phyloP scores from a whole-genome alignment of 2,888 invertebrate genomes.

The Dysmachus trigonus region DNA sequence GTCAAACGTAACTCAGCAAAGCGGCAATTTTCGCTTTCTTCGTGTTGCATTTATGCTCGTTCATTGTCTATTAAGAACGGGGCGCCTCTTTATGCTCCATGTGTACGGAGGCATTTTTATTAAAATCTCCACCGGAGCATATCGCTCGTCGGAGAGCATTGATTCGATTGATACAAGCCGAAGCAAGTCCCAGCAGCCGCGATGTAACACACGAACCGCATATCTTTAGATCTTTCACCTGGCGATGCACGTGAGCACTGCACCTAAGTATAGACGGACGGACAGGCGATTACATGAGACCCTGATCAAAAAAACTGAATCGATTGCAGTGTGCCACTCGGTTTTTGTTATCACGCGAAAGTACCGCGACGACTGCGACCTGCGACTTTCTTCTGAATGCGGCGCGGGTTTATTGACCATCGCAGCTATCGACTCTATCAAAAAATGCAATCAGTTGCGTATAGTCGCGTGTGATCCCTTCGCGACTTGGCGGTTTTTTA shows the following conservation, averaged over 20 bases:
- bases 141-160: background rate
- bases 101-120: background rate
- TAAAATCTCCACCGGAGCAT: background rate
- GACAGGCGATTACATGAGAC: background rate
- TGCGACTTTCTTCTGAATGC: background rate
- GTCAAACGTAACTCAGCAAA: background rate
- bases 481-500: background rate
- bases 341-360: background rate
- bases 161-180: background rate
- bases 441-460: background rate
- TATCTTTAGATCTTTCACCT: background rate
- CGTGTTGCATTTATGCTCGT: background rate
- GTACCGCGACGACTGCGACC: background rate
- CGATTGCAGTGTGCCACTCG: background rate
- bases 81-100: background rate
- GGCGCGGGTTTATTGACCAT: background rate
- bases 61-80: background rate
- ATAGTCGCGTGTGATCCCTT: background rate
- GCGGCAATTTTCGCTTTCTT: background rate
- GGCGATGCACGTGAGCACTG: background rate
- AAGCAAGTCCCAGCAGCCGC: background rate
- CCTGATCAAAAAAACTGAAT: background rate
- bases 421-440: background rate
- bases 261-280: background rate
- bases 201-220: background rate